A percentile compares a stretch with the other conserved stretches of the same genome.
Evolutionary conservation across 2,888 invertebrate species (phyloP).

Genomic region (Eupeodes latifasciatus): DNA sequence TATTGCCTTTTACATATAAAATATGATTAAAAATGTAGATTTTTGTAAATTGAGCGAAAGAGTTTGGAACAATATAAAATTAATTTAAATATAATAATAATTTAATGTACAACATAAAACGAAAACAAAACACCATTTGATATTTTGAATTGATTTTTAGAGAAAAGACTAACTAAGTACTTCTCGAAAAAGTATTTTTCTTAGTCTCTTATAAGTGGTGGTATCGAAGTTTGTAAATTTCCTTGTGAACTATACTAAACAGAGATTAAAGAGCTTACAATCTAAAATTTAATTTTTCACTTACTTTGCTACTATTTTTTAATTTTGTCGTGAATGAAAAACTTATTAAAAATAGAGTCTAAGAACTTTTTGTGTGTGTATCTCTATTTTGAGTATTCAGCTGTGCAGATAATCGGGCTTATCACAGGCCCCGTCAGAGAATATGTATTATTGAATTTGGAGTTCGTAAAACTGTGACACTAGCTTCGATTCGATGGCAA

Average conservation of each 20-base stretch:
- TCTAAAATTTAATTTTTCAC: too few relatives aligned
- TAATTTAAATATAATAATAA: conserved; percentile 8
- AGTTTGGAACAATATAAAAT: conserved; percentile 35
- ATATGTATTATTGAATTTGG: too few relatives aligned
- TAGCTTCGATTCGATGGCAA: too few relatives aligned
- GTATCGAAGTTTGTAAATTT: not conserved
- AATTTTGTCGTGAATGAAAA: too few relatives aligned
- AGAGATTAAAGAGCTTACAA: too few relatives aligned
- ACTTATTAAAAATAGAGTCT: too few relatives aligned
- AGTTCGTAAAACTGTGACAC: too few relatives aligned
- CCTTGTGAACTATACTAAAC: not conserved
- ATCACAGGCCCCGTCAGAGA: too few relatives aligned
- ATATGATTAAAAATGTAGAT: conserved; percentile 62
- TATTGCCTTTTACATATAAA: conserved; percentile 73
- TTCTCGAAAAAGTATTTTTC: not conserved
- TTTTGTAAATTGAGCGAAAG: conserved; percentile 40
- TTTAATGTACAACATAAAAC: conserved; percentile 24
- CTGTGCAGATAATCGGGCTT: too few relatives aligned
- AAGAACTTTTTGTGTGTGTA: too few relatives aligned
- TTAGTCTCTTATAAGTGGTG: not conserved
- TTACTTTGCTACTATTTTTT: too few relatives aligned
- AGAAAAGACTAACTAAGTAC: not conserved
- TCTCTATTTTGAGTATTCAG: too few relatives aligned
- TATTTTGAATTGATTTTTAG: not conserved
- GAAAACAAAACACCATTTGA: not conserved